These are phyloP conservation scores for Neodiprion virginianus DNA, from an alignment of 1,140 invertebrate species.

Conservation along the genomic window DNA sequence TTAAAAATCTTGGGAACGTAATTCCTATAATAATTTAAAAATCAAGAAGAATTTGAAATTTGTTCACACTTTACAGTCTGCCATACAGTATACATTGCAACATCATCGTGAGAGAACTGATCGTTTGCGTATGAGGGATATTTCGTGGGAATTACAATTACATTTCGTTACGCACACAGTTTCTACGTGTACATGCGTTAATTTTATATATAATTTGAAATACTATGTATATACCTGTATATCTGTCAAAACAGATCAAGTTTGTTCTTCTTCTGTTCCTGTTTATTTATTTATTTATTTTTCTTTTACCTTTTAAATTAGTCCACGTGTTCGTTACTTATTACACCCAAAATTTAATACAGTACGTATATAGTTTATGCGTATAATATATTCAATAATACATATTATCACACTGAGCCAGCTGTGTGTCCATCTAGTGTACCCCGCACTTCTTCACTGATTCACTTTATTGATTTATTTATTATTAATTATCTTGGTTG, in stretches of 20 bases:
- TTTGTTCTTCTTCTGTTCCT: neutral
- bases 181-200: neutral
- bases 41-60: neutral
- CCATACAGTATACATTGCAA: neutral
- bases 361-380: constrained; percentile 35
- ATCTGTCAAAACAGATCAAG: neutral
- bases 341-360: neutral
- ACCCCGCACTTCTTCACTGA: constrained; percentile 36
- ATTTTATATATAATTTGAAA: neutral
- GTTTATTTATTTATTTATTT: neutral
- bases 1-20: neutral
- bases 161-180: neutral
- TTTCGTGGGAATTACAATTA: neutral
- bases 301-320: neutral
- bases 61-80: neutral
- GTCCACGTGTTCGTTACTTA: neutral
- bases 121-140: neutral
- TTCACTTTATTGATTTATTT: constrained; percentile 14
- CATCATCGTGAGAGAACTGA: neutral
- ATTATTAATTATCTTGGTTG: neutral
- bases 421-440: constrained; percentile 47
- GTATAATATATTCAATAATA: constrained; percentile 47
- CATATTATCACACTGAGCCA: constrained; percentile 49
- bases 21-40: neutral
- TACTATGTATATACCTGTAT: neutral